Percentiles rank a stretch among this genome's conserved stretches.
phyloP scores from a whole-genome alignment of 2,888 invertebrate genomes.

The Oscheius sp. region DNA sequence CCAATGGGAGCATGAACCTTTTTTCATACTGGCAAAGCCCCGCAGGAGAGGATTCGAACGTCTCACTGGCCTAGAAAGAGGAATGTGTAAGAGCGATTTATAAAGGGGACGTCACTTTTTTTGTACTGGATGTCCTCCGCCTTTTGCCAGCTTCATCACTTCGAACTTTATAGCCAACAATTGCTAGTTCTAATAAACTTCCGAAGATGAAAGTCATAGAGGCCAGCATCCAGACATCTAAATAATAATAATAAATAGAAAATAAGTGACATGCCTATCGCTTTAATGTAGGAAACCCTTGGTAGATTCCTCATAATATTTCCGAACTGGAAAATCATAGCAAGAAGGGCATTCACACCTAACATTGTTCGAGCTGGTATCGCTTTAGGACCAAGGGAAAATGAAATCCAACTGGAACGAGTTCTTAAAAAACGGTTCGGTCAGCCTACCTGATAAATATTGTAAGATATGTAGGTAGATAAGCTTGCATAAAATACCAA shows the following conservation, averaged over 20 bases:
- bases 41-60: constrained; percentile 56
- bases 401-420: constrained; percentile 69
- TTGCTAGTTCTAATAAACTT: constrained; percentile 70
- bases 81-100: not conserved
- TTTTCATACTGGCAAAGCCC: constrained; percentile 60
- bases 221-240: constrained; percentile 72
- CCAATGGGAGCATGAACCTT: constrained; percentile 61
- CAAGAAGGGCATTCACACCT: constrained; percentile 68
- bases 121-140: constrained; percentile 51
- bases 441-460: constrained; percentile 67
- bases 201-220: constrained; percentile 72
- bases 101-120: constrained; percentile 45
- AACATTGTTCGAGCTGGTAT: constrained; percentile 72
- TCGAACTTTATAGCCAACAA: constrained; percentile 70
- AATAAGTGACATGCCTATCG: constrained; percentile 56
- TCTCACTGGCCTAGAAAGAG: constrained; percentile 31
- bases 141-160: constrained; percentile 63
- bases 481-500: constrained; percentile 73
- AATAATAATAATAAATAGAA: constrained; percentile 8
- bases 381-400: constrained; percentile 70
- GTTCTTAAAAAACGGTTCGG: not conserved
- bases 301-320: constrained; percentile 72
- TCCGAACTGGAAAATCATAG: constrained; percentile 71
- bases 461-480: constrained; percentile 72
- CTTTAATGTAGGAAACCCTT: constrained; percentile 72